Percentiles rank a stretch among this genome's conserved stretches.
Evolutionary conservation across 2,797 vertebrate species (phyloP).

Genomic region (Clarias pachynema): DNA sequence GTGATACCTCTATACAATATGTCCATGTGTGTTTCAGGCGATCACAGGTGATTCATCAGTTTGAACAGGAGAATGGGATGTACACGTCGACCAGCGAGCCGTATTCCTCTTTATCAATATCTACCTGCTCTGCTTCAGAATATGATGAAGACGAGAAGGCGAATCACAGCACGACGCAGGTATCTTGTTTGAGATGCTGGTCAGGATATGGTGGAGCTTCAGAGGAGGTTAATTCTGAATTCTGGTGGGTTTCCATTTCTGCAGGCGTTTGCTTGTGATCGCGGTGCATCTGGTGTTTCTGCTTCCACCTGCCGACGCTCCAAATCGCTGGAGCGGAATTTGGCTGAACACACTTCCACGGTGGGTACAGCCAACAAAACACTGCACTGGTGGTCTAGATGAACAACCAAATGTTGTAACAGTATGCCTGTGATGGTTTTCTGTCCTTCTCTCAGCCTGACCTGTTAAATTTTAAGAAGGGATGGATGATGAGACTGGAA

Average conservation of each 20-base stretch:
- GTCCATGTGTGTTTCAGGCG: constrained; percentile 51
- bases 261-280: constrained; percentile 20
- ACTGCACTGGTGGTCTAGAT: not conserved
- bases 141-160: constrained; percentile 15
- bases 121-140: constrained; percentile 52
- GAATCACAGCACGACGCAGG: constrained; percentile 18
- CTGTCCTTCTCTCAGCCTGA: constrained; percentile 73
- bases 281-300: constrained; percentile 25
- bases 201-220: not conserved
- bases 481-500: constrained; percentile 85
- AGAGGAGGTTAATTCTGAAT: constrained; percentile 23
- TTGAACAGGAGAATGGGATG: constrained; percentile 57
- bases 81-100: constrained; percentile 59
- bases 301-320: constrained; percentile 40
- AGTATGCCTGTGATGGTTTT: constrained; percentile 23
- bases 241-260: constrained; percentile 9
- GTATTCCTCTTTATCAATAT: constrained; percentile 47
- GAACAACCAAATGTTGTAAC: constrained; percentile 13
- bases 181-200: constrained; percentile 29
- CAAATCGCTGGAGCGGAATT: constrained; percentile 54
- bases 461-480: constrained; percentile 87
- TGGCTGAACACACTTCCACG: constrained; percentile 29
- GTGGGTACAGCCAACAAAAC: constrained; percentile 53
- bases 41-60: constrained; percentile 47
- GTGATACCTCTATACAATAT: not conserved